Conservation (phyloP, 2,797 vertebrate species). For the Hyperoplus lanceolatus region DNA sequence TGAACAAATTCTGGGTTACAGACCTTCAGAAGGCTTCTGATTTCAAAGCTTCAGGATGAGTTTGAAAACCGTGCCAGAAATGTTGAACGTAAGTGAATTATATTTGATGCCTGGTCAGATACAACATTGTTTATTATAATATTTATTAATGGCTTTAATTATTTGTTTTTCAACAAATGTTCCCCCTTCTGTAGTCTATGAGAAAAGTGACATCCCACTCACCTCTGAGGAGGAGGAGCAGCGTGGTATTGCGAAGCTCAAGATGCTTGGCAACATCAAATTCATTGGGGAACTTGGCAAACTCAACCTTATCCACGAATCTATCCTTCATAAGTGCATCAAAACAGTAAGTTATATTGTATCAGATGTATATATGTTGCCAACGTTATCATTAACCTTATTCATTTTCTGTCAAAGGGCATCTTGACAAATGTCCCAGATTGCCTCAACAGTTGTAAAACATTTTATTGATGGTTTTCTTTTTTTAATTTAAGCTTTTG, state of each 20-base stretch:
- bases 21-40: conserved; percentile 99
- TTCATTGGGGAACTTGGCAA: conserved; percentile 99
- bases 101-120: not conserved
- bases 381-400: not conserved
- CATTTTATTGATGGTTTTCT: not conserved
- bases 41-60: conserved; percentile 99
- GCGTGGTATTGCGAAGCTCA: conserved; percentile 97
- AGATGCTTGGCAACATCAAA: conserved; percentile 99
- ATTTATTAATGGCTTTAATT: not conserved
- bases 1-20: conserved; percentile 65
- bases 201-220: conserved; percentile 96
- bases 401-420: not conserved
- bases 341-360: conserved; percentile 93
- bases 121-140: not conserved
- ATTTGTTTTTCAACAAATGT: not conserved
- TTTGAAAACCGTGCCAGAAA: conserved; percentile 99
- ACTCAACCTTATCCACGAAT: conserved; percentile 99
- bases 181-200: conserved; percentile 88
- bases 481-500: conserved; percentile 90
- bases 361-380: fast-evolving
- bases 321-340: conserved; percentile 99
- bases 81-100: conserved; percentile 92
- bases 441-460: not conserved
- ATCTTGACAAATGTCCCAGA: not conserved
- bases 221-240: conserved; percentile 99